A percentile compares a stretch with the other conserved stretches of the same genome.
These are phyloP conservation scores for Lophotis ruficrista DNA, from an alignment of 2,113 vertebrate species.

Conservation along the genomic window DNA sequence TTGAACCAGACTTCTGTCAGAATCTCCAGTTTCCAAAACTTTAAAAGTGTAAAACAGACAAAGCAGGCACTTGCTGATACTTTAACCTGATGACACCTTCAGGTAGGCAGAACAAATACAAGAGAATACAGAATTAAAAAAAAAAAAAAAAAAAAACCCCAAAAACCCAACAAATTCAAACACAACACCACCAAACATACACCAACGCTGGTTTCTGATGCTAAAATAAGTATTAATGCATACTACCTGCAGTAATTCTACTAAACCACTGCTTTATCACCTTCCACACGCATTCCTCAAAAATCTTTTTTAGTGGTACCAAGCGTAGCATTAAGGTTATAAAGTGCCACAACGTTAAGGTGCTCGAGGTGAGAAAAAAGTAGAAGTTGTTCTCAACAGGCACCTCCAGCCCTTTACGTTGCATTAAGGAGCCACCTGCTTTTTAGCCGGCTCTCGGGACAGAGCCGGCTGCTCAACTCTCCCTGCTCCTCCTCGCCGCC, in stretches of 20 bases:
- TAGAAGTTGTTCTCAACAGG: fast-evolving
- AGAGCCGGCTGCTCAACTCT: neutral
- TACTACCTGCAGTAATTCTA: fast-evolving
- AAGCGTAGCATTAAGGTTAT: fast-evolving
- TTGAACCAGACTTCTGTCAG: neutral
- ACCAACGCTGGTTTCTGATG: fast-evolving
- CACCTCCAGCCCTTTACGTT: fast-evolving
- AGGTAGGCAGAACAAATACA: neutral
- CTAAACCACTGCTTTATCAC: neutral
- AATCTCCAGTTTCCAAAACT: neutral
- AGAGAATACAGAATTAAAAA: neutral
- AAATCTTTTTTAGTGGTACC: fast-evolving
- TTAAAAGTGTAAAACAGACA: neutral
- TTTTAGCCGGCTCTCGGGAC: fast-evolving
- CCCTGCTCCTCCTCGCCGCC: neutral
- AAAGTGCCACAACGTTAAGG: too few species aligned
- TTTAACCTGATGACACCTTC: neutral
- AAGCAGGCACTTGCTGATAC: neutral
- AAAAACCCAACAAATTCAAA: too few species aligned
- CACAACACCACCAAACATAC: too few species aligned
- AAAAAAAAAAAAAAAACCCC: too few species aligned
- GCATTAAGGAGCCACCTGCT: too few species aligned
- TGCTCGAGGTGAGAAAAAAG: fast-evolving
- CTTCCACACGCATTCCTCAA: fast-evolving
- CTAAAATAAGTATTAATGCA: neutral